phyloP scores from a whole-genome alignment of 2,113 vertebrate species.

The Paramisgurnus dabryanus region DNA sequence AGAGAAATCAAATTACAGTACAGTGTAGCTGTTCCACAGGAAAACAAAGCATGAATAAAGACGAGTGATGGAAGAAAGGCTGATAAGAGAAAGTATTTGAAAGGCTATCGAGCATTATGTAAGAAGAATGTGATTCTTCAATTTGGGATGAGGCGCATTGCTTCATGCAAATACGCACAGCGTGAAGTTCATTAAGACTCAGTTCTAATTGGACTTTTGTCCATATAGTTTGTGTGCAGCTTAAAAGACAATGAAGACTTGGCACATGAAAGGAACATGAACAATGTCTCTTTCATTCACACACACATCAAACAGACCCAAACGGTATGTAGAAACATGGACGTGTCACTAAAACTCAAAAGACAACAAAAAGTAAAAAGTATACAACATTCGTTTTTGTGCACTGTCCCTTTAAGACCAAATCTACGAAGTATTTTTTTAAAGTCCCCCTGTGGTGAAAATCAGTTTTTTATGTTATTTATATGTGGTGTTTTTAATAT shows the following conservation, averaged over 20 bases:
- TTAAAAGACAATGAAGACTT: background rate
- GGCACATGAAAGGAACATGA: slow-evolving; percentile 8
- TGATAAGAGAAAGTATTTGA: background rate
- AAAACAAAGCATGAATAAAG: background rate
- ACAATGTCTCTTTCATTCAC: slow-evolving; percentile 4
- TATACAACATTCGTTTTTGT: background rate
- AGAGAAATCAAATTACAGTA: background rate
- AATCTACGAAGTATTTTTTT: too few species aligned
- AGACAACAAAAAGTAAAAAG: background rate
- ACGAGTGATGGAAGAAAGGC: background rate
- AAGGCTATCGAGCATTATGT: slow-evolving; percentile 29
- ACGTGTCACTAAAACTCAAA: background rate
- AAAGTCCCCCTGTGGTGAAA: too few species aligned
- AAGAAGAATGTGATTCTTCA: slow-evolving; percentile 36
- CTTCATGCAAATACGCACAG: background rate
- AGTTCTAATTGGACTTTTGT: slow-evolving; percentile 40
- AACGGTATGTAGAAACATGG: background rate
- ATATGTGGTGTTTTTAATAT: too few species aligned
- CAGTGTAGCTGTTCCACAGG: background rate
- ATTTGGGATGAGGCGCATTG: background rate
- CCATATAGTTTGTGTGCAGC: background rate
- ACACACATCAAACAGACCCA: background rate
- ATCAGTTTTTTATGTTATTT: too few species aligned
- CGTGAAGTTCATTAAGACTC: slow-evolving; percentile 35
- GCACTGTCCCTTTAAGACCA: too few species aligned